These are phyloP conservation scores for Labrus mixtus DNA, from an alignment of 2,113 vertebrate species.

Conservation along the genomic window DNA sequence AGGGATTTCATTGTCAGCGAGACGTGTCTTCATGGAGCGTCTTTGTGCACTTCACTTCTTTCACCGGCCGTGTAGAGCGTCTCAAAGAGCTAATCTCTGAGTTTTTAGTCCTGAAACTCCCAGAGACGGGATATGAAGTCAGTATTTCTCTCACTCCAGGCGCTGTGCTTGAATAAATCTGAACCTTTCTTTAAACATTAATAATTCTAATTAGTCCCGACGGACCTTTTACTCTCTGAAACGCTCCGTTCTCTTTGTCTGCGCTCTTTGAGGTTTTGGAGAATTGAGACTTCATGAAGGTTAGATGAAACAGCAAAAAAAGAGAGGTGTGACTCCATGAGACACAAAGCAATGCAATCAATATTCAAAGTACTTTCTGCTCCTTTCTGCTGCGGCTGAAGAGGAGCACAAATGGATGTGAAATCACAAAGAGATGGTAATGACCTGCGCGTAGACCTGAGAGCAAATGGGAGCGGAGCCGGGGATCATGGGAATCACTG, in stretches of 20 bases:
- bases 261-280: not conserved
- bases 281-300: not conserved
- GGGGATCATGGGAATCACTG: slow-evolving; percentile 20
- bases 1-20: too few relatives aligned
- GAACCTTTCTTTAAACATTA: too few relatives aligned
- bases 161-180: slow-evolving; percentile 1
- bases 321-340: not conserved
- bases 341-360: slow-evolving; percentile 11
- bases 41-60: not conserved
- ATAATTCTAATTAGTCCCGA: slow-evolving; percentile 1
- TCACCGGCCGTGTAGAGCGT: not conserved
- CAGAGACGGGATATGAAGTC: not conserved
- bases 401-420: slow-evolving; percentile 6
- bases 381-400: not conserved
- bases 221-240: not conserved
- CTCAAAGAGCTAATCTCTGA: not conserved
- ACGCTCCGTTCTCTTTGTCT: not conserved
- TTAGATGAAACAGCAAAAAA: not conserved
- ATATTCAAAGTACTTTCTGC: slow-evolving; percentile 24
- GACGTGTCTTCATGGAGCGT: too few relatives aligned
- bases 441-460: slow-evolving; percentile 15
- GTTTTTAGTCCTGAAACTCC: not conserved
- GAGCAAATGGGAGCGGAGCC: not conserved
- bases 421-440: slow-evolving; percentile 14
- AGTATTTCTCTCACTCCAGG: not conserved